phyloP scores from a whole-genome alignment of 2,797 vertebrate genomes.

The Moxostoma hubbsi region DNA sequence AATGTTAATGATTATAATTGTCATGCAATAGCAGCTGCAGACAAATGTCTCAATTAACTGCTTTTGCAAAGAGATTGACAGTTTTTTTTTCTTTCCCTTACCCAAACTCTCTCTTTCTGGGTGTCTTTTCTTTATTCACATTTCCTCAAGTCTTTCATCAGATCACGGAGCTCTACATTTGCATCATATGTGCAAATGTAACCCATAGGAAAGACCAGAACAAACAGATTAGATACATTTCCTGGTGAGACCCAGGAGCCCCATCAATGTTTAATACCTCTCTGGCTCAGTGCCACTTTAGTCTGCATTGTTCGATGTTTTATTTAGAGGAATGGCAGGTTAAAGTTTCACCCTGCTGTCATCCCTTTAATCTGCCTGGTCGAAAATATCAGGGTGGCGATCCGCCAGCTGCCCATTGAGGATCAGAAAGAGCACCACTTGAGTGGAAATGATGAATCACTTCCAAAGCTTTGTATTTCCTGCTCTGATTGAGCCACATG shows the following conservation, averaged over 20 bases:
- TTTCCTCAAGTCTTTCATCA: conserved; percentile 29
- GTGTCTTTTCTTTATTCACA: background rate
- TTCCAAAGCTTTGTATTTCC: conserved; percentile 24
- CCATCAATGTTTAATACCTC: conserved; percentile 78
- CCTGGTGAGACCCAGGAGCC: conserved; percentile 68
- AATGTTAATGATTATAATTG: conserved; percentile 28
- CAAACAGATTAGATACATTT: conserved; percentile 75
- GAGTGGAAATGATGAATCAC: conserved; percentile 40
- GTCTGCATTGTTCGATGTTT: conserved; percentile 80
- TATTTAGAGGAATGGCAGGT: conserved; percentile 76
- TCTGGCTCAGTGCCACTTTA: conserved; percentile 73
- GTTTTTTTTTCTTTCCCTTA: conserved; percentile 18
- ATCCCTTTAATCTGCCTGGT: conserved; percentile 58
- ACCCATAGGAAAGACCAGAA: conserved; percentile 61
- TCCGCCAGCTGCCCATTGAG: conserved; percentile 59
- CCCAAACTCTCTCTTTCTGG: conserved; percentile 33
- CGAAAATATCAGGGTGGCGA: conserved; percentile 68
- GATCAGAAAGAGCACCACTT: conserved; percentile 52
- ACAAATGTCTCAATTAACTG: background rate
- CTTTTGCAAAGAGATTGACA: background rate
- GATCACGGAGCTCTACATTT: conserved; percentile 60
- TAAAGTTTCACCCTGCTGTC: conserved; percentile 72
- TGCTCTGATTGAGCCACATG: background rate
- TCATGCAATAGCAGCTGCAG: background rate
- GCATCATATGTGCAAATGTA: conserved; percentile 68